Base-by-base conservation (phyloP, 2,888 invertebrate genomes). In the Cephus pulcher region DNA sequence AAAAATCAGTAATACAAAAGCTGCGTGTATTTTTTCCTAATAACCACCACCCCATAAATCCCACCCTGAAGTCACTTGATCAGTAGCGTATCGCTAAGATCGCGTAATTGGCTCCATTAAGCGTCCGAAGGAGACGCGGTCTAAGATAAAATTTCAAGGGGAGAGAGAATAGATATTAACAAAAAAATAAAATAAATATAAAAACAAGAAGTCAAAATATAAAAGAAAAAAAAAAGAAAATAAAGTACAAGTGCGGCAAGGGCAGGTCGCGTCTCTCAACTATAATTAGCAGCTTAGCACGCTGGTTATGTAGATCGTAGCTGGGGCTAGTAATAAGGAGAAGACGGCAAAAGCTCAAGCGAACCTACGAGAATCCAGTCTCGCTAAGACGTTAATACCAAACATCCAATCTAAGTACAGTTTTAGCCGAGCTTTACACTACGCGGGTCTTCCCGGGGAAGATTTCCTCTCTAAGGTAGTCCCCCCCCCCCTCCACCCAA, bases 281-380 rank as follows among this genome's bases (percentile, higher is more conserved):
- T 81, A 80, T 80, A 83, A 84, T 84, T 84, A 83, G 83, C 81
- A 33, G 71, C 71, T 71, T 71, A 71, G 71, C 71, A 11, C 15
- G 56, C 56, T 23, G 9, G 56, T 23, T 56, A 56, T 56, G 56
- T 56, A 56, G 56, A 56, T 56, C 23, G 23, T 23, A 56, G 23
- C 56, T 23, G 9, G 23, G 2, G 12, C 35, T 35, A 35, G 35
- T 56, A 56, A 23, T 56, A 56, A 56, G 15, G 56, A 56, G 56
- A 56, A 56, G 6, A 56, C 23, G 56, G 23, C 23, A 56, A 56
- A 56, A 56, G 56, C 56, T 23, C 56, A 9, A 15, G 56, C 56
- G 15, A 56, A 56, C 23, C 56, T 56, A 56, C 6, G 56, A 9
- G 56, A 56, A 56, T 56, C 56, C 56, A 56, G 56, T 56, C 56